A percentile compares a stretch with the other conserved stretches of the same genome.
Conservation (phyloP, 1,140 invertebrate genomes). For the Whitmania pigra region DNA sequence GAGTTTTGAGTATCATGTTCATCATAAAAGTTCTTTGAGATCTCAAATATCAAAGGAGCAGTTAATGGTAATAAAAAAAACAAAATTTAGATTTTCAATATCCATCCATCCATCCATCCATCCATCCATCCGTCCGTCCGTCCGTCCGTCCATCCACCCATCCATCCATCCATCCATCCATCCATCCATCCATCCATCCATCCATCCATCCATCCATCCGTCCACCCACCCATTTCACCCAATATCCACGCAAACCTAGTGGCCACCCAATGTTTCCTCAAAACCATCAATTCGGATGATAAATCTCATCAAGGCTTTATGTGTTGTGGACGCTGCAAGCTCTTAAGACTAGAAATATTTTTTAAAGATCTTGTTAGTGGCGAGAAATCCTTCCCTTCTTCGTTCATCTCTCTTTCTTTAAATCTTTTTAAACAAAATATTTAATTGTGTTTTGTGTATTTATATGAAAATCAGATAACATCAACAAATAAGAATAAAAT, state of each 20-base stretch:
- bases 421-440: too few species aligned
- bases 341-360: too few species aligned
- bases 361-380: too few species aligned
- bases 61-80: background rate
- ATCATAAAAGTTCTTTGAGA: background rate
- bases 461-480: too few species aligned
- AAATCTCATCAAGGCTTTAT: too few species aligned
- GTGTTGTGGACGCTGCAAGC: too few species aligned
- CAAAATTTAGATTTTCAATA: background rate
- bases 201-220: background rate
- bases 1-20: background rate
- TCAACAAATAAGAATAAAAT: too few species aligned
- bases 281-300: too few species aligned
- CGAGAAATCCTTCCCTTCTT: too few species aligned
- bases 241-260: background rate
- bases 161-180: constrained; percentile 7
- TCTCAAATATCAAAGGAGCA: background rate
- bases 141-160: background rate
- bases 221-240: background rate
- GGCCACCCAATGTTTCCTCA: too few species aligned
- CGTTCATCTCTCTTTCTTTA: too few species aligned
- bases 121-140: background rate
- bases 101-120: background rate
- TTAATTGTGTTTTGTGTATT: too few species aligned
- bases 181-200: constrained; percentile 6